Evolutionary conservation across 2,888 invertebrate genomes (phyloP).

Genomic region (Clistopyga incitator): DNA sequence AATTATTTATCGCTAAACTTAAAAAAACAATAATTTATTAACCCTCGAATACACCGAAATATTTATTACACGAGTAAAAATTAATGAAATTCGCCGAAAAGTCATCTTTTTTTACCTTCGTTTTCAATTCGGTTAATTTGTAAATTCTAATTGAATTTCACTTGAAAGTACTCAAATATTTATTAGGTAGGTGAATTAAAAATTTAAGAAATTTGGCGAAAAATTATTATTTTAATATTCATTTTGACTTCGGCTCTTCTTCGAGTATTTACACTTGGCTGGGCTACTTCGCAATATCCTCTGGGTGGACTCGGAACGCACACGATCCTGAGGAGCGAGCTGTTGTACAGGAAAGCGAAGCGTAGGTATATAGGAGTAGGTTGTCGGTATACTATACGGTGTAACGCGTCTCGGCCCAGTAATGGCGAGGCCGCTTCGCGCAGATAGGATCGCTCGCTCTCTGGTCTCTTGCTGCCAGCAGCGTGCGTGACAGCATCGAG

Average conservation of each 20-base stretch:
- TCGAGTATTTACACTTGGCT: conserved; percentile 55
- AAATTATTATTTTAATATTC: not conserved
- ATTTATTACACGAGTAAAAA: too few relatives aligned
- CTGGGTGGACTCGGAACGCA: conserved; percentile 24
- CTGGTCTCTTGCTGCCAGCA: conserved; percentile 54
- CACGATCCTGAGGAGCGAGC: conserved; percentile 8
- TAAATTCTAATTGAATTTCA: too few relatives aligned
- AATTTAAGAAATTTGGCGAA: not conserved
- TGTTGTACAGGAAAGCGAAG: conserved; percentile 19
- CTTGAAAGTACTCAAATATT: too few relatives aligned
- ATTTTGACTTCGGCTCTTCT: conserved; percentile 6
- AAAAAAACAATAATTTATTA: too few relatives aligned
- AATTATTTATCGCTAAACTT: too few relatives aligned
- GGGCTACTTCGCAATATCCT: conserved; percentile 43
- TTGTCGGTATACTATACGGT: conserved; percentile 20
- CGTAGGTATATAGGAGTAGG: not conserved
- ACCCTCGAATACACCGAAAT: too few relatives aligned
- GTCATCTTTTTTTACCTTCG: too few relatives aligned
- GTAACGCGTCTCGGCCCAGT: conserved; percentile 62
- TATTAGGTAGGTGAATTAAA: too few relatives aligned
- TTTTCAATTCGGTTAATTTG: too few relatives aligned
- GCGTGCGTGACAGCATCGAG: conserved; percentile 76
- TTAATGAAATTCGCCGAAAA: too few relatives aligned
- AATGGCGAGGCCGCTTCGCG: conserved; percentile 77
- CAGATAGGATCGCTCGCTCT: conserved; percentile 75